A percentile compares a stretch with the other conserved stretches of the same genome.
Conservation (phyloP, 2,113 vertebrate genomes). For the Agelaius tricolor region DNA sequence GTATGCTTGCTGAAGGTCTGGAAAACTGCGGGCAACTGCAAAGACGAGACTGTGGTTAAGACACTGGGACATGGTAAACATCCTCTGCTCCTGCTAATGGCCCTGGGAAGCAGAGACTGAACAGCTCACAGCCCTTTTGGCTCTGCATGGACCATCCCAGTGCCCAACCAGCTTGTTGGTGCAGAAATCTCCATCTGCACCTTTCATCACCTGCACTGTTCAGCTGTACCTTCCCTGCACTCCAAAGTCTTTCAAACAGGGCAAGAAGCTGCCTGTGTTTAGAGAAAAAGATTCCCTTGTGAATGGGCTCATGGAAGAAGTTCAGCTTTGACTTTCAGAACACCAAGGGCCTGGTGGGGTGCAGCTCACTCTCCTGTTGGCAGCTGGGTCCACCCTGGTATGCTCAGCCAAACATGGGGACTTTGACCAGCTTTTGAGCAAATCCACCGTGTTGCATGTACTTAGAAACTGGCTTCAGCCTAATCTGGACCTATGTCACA, state of each 20-base stretch:
- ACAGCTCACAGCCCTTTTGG: background rate
- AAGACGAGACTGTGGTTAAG: background rate
- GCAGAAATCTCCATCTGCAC: background rate
- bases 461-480: slow-evolving; percentile 25
- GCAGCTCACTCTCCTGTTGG: background rate
- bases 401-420: background rate
- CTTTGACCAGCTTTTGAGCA: background rate
- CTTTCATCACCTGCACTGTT: background rate
- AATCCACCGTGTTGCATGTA: background rate
- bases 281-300: background rate
- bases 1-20: background rate
- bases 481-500: background rate
- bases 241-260: background rate
- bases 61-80: background rate
- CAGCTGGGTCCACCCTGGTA: background rate
- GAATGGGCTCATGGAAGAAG: background rate
- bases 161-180: background rate
- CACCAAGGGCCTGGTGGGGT: rapidly evolving
- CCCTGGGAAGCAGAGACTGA: background rate
- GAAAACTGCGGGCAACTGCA: background rate
- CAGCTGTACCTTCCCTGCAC: background rate
- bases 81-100: background rate
- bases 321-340: background rate
- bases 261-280: background rate
- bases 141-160: background rate